Evolutionary conservation across 1,140 invertebrate genomes (phyloP), one percentile per base, ranked within the genome.

Genomic region (Babylonia areolata): DNA sequence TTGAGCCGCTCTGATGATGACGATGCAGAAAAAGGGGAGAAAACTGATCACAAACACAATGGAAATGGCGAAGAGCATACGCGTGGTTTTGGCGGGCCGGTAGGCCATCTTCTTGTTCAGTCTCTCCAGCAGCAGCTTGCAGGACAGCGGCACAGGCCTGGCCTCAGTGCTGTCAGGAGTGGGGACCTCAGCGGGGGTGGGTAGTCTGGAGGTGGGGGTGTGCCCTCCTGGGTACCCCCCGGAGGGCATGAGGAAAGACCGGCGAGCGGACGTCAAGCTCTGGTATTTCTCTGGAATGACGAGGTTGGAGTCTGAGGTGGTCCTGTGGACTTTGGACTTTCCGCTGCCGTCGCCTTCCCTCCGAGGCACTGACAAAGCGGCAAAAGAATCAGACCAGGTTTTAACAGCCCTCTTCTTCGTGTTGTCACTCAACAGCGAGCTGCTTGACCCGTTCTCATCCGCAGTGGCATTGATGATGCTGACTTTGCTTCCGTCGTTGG

Each of bases 31-130:
- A 40, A 87, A 90, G 20, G 89, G 89, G 58, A 88, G 78, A 37
- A 90, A 90, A 64, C 89, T 90, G n/a, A 88, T 40, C 5, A 90
- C 82, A 58, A 90, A 90, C 0, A 85, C 85, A 3, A 88, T 69
- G 37, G 89, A 87, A 31, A 90, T 88, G 31, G 58, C 37, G 71
- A 90, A 87, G 9, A 90, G 69, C 85, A 88, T 90, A 33, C 87
- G 78, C 54, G 86, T 88, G n/a, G 88, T 90, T 39, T 87, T 85
- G 6, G 71, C 51, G 35, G 86, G 80, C 28, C 84, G 82, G 77
- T 85, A 86, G 1, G 85, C 79, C 40, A 83, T 82, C 78, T 87
- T 85, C 69, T 64, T 81, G 39, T 28, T 69, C n/a, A 81, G 80
- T 31, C 42, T 84, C 20, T 84, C 78, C 40, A 77, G 39, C 23